A percentile compares a stretch with the other conserved stretches of the same genome.
These are phyloP conservation scores for Pelosia muscerda DNA, from an alignment of 2,888 invertebrate genomes.

Conservation along the genomic window DNA sequence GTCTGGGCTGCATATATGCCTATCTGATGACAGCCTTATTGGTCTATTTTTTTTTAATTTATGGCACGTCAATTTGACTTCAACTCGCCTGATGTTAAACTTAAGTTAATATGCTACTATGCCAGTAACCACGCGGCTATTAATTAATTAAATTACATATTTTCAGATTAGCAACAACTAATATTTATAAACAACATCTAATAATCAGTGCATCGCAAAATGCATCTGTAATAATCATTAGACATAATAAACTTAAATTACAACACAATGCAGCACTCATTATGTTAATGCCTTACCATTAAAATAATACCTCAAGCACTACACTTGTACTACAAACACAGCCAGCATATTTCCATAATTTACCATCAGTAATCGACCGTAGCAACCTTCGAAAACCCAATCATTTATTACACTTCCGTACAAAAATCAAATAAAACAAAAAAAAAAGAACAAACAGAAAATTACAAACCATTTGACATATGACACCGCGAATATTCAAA, in stretches of 20 bases:
- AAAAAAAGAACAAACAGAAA: conserved; percentile 76
- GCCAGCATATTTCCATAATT: conserved; percentile 38
- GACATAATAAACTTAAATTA: conserved; percentile 20
- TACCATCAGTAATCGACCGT: conserved; percentile 42
- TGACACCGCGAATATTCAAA: conserved; percentile 87
- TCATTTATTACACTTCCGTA: conserved; percentile 64
- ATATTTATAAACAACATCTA: conserved; percentile 6
- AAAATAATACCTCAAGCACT: conserved; percentile 28
- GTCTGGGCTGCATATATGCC: too few species aligned
- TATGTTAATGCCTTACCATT: conserved; percentile 24
- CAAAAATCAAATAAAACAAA: conserved; percentile 68
- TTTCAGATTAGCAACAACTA: neutral
- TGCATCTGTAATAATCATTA: conserved; percentile 14
- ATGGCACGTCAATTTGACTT: too few species aligned
- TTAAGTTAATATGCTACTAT: too few species aligned
- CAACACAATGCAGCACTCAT: conserved; percentile 19
- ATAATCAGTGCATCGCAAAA: conserved; percentile 15
- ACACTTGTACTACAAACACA: conserved; percentile 23
- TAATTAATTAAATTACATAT: too few species aligned
- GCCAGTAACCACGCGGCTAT: too few species aligned
- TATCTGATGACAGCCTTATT: too few species aligned
- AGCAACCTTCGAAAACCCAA: conserved; percentile 42
- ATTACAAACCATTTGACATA: conserved; percentile 86
- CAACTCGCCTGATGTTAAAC: too few species aligned
- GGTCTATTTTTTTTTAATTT: too few species aligned